Conservation (phyloP, 92 coral and sea anemone species). For the Bergia puertoricense region DNA sequence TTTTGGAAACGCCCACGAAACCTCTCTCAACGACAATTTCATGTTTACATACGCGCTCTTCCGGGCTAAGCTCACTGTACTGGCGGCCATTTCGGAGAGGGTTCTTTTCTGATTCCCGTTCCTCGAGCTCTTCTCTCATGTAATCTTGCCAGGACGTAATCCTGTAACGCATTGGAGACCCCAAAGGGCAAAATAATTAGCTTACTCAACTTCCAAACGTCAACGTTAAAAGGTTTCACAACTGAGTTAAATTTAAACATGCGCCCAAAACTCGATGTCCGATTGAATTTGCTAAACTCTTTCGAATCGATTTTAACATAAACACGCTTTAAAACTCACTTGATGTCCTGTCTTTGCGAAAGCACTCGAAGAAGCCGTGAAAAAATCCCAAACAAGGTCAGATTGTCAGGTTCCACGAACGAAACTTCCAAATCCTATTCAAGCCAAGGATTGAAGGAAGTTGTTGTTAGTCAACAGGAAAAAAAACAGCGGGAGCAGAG, state of each 20-base stretch:
- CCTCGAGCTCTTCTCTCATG: slow-evolving; percentile 65
- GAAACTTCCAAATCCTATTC: slow-evolving; percentile 83
- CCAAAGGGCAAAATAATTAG: slow-evolving; percentile 45
- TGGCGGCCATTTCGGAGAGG: slow-evolving; percentile 64
- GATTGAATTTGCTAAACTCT: slow-evolving; percentile 38
- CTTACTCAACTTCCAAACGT: background rate
- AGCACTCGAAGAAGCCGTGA: slow-evolving; percentile 62
- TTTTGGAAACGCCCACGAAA: slow-evolving; percentile 50
- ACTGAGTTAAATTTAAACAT: slow-evolving; percentile 24
- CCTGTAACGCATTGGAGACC: slow-evolving; percentile 47
- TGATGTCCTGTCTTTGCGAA: slow-evolving; percentile 67
- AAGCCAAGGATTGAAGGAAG: slow-evolving; percentile 22
- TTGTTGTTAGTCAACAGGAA: slow-evolving; percentile 41
- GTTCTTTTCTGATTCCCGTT: slow-evolving; percentile 59
- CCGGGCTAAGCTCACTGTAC: slow-evolving; percentile 69
- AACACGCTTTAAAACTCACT: slow-evolving; percentile 54
- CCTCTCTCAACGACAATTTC: slow-evolving; percentile 35
- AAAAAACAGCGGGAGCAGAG: slow-evolving; percentile 36
- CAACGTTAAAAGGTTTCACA: slow-evolving; percentile 29
- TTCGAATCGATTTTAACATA: slow-evolving; percentile 39
- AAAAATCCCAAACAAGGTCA: slow-evolving; percentile 72
- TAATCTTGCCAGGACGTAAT: slow-evolving; percentile 72
- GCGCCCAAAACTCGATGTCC: slow-evolving; percentile 27
- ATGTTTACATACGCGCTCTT: slow-evolving; percentile 69
- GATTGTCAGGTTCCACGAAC: slow-evolving; percentile 74